Evolutionary conservation across 2,113 vertebrate species (phyloP).

Genomic region (Zingel zingel): DNA sequence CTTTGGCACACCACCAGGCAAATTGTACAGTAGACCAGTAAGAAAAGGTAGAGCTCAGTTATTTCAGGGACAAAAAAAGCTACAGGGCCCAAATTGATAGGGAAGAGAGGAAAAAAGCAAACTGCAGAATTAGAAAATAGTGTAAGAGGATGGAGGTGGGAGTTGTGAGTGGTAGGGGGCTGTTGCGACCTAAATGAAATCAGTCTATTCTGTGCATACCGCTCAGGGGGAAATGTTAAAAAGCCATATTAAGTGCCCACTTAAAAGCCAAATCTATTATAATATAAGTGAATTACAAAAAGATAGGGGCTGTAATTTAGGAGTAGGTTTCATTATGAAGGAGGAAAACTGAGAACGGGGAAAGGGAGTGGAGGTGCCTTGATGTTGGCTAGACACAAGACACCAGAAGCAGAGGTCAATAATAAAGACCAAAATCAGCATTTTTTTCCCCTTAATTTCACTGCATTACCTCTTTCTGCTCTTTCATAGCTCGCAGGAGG

Average conservation of each 20-base stretch:
- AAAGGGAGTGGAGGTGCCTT: conserved; percentile 22
- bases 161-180: conserved; percentile 9
- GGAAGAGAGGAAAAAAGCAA: conserved; percentile 81
- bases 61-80: conserved; percentile 83
- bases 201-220: conserved; percentile 62
- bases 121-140: conserved; percentile 66
- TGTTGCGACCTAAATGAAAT: conserved; percentile 65
- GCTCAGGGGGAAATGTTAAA: conserved; percentile 58
- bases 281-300: conserved; percentile 58
- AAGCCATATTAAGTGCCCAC: conserved; percentile 62
- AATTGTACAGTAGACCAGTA: conserved; percentile 77
- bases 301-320: conserved; percentile 63
- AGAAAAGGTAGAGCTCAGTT: conserved; percentile 78
- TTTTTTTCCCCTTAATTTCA: conserved; percentile 19
- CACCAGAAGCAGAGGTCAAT: conserved; percentile 45
- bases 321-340: conserved; percentile 48
- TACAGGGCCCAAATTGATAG: conserved; percentile 74
- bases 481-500: neutral
- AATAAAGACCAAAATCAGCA: conserved; percentile 42
- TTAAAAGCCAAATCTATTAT: conserved; percentile 72
- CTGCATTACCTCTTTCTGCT: neutral
- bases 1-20: conserved; percentile 62
- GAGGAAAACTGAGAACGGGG: neutral
- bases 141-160: conserved; percentile 46
- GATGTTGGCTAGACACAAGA: conserved; percentile 25